These are phyloP conservation scores for Heterodera schachtii DNA, from an alignment of 1,140 invertebrate genomes.

Conservation along the genomic window DNA sequence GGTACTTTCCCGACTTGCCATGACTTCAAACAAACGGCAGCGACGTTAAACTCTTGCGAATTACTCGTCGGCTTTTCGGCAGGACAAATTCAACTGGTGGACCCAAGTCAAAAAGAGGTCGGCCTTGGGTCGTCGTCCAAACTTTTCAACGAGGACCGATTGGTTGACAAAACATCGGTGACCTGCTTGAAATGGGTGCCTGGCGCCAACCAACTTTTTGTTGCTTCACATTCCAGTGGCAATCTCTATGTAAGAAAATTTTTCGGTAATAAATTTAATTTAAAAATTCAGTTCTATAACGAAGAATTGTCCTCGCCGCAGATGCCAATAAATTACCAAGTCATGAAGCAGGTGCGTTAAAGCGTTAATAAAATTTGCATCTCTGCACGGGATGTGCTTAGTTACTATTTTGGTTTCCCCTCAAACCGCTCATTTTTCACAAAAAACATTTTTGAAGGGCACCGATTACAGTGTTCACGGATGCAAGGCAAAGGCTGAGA, in stretches of 20 bases:
- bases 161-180: constrained; percentile 92
- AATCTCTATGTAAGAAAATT: constrained; percentile 79
- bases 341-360: constrained; percentile 78
- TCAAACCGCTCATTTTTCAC: background rate
- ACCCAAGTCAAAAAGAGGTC: constrained; percentile 87
- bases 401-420: no score
- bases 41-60: constrained; percentile 71
- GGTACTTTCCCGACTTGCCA: constrained; percentile 98
- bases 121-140: constrained; percentile 72
- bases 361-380: no score
- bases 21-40: constrained; percentile 88
- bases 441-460: constrained; percentile 69
- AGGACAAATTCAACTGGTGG: constrained; percentile 93
- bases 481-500: constrained; percentile 92
- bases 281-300: constrained; percentile 74
- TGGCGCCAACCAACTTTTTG: constrained; percentile 85
- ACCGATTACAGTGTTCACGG: constrained; percentile 90
- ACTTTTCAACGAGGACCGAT: constrained; percentile 96
- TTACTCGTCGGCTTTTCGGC: constrained; percentile 94
- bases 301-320: constrained; percentile 86
- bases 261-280: background rate
- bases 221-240: constrained; percentile 92
- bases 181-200: constrained; percentile 98
- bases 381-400: no score
- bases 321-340: constrained; percentile 81